phyloP scores from a whole-genome alignment of 1,140 invertebrate species.

The Probaryconus sp. region DNA sequence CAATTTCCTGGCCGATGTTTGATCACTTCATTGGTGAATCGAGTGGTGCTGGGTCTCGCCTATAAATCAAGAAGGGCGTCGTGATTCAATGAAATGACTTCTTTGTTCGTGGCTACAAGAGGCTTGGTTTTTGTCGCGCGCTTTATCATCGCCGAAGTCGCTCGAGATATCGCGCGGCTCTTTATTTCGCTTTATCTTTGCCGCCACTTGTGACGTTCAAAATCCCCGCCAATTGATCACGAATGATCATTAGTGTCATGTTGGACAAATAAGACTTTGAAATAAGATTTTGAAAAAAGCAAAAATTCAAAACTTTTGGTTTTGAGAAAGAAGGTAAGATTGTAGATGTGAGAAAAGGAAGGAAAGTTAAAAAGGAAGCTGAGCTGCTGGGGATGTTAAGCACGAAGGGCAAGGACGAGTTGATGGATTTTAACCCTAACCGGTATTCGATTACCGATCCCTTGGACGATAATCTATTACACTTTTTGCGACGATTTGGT shows the following conservation, averaged over 20 bases:
- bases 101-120: conserved; percentile 66
- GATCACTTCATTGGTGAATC: conserved; percentile 54
- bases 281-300: no score
- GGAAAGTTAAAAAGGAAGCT: no score
- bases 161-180: conserved; percentile 17
- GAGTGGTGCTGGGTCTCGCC: conserved; percentile 57
- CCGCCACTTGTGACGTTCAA: no score
- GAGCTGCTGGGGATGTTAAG: conserved; percentile 40
- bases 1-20: conserved; percentile 68
- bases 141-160: conserved; percentile 51
- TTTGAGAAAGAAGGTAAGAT: no score
- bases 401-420: conserved; percentile 63
- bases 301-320: no score
- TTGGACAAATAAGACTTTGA: no score
- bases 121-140: conserved; percentile 61
- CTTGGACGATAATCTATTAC: conserved; percentile 72
- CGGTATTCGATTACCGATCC: conserved; percentile 74
- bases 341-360: no score
- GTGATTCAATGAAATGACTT: conserved; percentile 72
- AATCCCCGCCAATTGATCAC: no score
- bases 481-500: conserved; percentile 66
- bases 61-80: conserved; percentile 72
- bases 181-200: no score
- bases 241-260: no score
- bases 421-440: conserved; percentile 74